Base-by-base conservation (phyloP, 2,888 invertebrate species). In the Parelbella ahira region DNA sequence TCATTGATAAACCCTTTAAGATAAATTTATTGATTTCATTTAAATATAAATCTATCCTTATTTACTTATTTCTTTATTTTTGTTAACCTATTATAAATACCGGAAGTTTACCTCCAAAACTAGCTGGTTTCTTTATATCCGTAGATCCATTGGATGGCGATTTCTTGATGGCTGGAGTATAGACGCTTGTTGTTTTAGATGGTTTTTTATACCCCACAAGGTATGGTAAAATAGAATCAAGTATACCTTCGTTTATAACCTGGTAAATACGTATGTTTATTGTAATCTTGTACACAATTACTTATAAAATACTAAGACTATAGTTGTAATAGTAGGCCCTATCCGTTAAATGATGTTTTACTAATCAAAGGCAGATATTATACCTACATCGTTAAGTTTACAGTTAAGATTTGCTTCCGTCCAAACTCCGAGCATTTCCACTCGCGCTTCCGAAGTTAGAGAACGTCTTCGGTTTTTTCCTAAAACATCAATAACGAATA, bases 211-310 rank as follows among this genome's bases (percentile, higher is more conserved):
- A 84, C 2, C 88, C 88, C 6, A 92, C 87, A 51, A 95, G 88
- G 61, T 94, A 94, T 0, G 95, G 93, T 30, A 95, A 72, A 42
- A 96, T 92, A 0, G 95, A 94, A 75, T 96, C 96, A 32, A 95
- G 73, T 45, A 96, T 89, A 5, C 95, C 95, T 79, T 95, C 95
- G 30, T 93, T 92, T 48, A 96, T 88, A 0, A 95, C 91, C 80
- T 94, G 77, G 7, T 24, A 30, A 5, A 11, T 3, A 39, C 2
- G n/a, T n/a, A n/a, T n/a, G n/a, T n/a, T n/a, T n/a, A n/a, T n/a
- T n/a, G n/a, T n/a, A n/a, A n/a, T n/a, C n/a, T n/a, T n/a, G n/a
- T n/a, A n/a, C n/a, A n/a, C n/a, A n/a, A n/a, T n/a, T n/a, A n/a
- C n/a, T n/a, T n/a, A n/a, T n/a, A n/a, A n/a, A n/a, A n/a, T n/a